Evolutionary conservation across 2,113 vertebrate genomes (phyloP).

Genomic region (Blennius ocellaris): DNA sequence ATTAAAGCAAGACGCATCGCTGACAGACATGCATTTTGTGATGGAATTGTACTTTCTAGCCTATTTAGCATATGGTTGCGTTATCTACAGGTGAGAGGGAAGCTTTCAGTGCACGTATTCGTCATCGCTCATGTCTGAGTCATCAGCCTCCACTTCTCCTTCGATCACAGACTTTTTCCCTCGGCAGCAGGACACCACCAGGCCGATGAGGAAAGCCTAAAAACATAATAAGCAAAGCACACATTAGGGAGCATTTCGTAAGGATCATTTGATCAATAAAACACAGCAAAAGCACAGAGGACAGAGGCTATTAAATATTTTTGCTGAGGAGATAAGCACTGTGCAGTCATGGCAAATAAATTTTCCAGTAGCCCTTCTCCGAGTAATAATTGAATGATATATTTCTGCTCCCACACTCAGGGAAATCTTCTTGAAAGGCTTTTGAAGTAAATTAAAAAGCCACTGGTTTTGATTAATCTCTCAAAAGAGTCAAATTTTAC

Average conservation of each 20-base stretch:
- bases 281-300: constrained; percentile 23
- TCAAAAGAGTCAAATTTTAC: neutral
- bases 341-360: constrained; percentile 25
- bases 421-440: constrained; percentile 6
- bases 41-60: constrained; percentile 44
- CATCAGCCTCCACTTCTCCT: constrained; percentile 93
- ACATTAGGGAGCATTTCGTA: constrained; percentile 31
- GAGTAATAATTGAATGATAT: constrained; percentile 28
- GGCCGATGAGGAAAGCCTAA: constrained; percentile 93
- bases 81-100: constrained; percentile 10
- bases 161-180: constrained; percentile 98
- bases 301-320: constrained; percentile 46
- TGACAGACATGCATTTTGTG: constrained; percentile 33
- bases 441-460: constrained; percentile 20
- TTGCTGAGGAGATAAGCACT: constrained; percentile 37
- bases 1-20: constrained; percentile 41
- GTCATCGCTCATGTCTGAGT: constrained; percentile 95
- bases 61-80: constrained; percentile 35
- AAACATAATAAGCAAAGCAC: constrained; percentile 24
- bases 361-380: constrained; percentile 22
- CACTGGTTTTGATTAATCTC: neutral
- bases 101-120: constrained; percentile 83
- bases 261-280: constrained; percentile 36
- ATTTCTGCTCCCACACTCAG: neutral
- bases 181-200: constrained; percentile 95